Conservation (phyloP, 53 echinoderm and acorn worm genomes). For the Luidia sarsii region DNA sequence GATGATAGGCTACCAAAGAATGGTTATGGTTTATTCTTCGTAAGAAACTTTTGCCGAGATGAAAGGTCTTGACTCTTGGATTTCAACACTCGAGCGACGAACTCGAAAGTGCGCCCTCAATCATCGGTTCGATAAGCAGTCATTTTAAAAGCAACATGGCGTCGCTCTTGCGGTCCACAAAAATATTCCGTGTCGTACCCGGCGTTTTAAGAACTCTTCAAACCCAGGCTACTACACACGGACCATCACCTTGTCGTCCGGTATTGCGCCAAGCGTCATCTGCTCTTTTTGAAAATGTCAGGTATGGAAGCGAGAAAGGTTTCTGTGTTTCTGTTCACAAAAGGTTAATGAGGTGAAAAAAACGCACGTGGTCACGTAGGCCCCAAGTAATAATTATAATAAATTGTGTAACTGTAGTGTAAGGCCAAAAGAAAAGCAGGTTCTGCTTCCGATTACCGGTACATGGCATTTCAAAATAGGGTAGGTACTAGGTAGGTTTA, state of each 20-base stretch:
- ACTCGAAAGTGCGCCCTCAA: slow-evolving; percentile 29
- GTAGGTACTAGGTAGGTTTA: no score
- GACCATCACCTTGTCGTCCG: neutral
- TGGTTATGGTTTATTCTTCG: no score
- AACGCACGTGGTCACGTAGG: neutral
- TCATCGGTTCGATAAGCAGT: neutral
- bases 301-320: neutral
- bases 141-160: slow-evolving; percentile 21
- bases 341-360: neutral
- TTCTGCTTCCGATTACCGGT: no score
- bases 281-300: slow-evolving; percentile 5
- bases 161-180: slow-evolving; percentile 13
- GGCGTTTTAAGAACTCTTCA: slow-evolving; percentile 24
- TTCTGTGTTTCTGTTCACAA: neutral
- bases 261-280: neutral
- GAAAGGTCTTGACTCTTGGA: no score
- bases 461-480: no score
- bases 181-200: slow-evolving; percentile 16
- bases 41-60: no score
- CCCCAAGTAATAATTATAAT: no score
- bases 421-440: no score
- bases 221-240: neutral
- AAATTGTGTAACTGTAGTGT: no score
- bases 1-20: no score
- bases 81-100: no score